These are phyloP conservation scores for Myoxocephalus aenaeus DNA, from an alignment of 2,797 vertebrate species.

Conservation along the genomic window DNA sequence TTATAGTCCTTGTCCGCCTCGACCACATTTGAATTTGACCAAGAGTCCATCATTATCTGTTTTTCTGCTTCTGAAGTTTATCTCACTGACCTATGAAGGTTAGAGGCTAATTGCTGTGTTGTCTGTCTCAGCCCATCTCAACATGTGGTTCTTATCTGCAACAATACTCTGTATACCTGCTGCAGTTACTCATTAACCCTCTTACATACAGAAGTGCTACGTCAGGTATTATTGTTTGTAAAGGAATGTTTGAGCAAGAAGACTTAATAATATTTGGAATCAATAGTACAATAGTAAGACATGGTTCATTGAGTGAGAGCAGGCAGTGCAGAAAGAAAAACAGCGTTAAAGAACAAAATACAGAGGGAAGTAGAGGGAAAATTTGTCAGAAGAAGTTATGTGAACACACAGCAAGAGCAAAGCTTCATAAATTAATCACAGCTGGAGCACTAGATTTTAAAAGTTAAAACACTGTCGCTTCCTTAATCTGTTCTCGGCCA, in stretches of 20 bases:
- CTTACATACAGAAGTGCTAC: constrained; percentile 4
- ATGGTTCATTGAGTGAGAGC: constrained; percentile 27
- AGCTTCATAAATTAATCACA: constrained; percentile 45
- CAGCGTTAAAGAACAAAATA: constrained; percentile 49
- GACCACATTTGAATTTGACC: constrained; percentile 37
- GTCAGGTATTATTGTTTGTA: constrained; percentile 9
- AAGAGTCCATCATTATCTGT: constrained; percentile 24
- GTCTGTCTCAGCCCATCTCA: constrained; percentile 32
- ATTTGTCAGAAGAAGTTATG: constrained; percentile 36
- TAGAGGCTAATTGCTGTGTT: constrained; percentile 39
- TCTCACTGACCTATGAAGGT: constrained; percentile 31
- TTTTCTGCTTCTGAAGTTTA: constrained; percentile 49
- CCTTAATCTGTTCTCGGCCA: not conserved
- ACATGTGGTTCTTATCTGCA: constrained; percentile 40
- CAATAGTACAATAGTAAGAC: constrained; percentile 13
- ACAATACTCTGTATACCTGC: constrained; percentile 28
- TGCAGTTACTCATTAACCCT: constrained; percentile 51
- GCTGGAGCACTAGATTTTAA: constrained; percentile 8
- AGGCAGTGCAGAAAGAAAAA: constrained; percentile 52
- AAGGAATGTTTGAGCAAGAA: constrained; percentile 44
- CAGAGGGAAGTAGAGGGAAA: constrained; percentile 44
- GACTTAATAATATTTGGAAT: not conserved
- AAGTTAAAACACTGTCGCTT: constrained; percentile 4
- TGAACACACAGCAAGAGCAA: constrained; percentile 33
- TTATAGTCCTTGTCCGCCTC: constrained; percentile 3